Conservation (phyloP, 2,888 invertebrate genomes). For the Torymus aiolomorphi region DNA sequence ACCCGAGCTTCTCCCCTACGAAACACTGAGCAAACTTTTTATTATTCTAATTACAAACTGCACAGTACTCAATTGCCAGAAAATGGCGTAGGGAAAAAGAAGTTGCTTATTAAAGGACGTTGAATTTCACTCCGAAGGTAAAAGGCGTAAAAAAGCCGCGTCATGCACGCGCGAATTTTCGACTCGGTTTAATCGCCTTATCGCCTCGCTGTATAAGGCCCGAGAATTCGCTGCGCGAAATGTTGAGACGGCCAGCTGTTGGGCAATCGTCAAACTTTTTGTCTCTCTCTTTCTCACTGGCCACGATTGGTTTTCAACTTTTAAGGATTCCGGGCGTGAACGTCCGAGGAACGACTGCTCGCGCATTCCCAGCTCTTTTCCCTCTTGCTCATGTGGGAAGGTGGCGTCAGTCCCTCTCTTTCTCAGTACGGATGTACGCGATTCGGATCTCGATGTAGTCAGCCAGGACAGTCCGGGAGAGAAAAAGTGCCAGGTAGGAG, state of each 20-base stretch:
- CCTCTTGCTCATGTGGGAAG: neutral
- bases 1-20: too few relatives aligned
- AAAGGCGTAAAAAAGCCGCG: too few relatives aligned
- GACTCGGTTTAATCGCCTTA: slow-evolving; percentile 11
- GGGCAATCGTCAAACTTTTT: neutral
- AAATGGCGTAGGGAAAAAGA: too few relatives aligned
- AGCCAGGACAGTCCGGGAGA: slow-evolving; percentile 20
- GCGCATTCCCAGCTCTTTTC: neutral
- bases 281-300: neutral
- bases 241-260: neutral
- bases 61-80: too few relatives aligned
- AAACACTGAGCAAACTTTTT: too few relatives aligned
- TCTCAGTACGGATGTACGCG: neutral
- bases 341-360: neutral
- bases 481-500: slow-evolving; percentile 45
- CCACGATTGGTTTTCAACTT: slow-evolving; percentile 12
- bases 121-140: too few relatives aligned
- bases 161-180: neutral
- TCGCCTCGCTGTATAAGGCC: slow-evolving; percentile 12
- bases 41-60: too few relatives aligned
- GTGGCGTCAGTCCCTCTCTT: neutral
- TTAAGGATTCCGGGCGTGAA: slow-evolving; percentile 23
- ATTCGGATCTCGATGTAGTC: slow-evolving; percentile 20
- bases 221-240: neutral
- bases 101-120: too few relatives aligned